Evolutionary conservation across 2,113 vertebrate species (phyloP).

Genomic region (Rhinolophus sinicus): DNA sequence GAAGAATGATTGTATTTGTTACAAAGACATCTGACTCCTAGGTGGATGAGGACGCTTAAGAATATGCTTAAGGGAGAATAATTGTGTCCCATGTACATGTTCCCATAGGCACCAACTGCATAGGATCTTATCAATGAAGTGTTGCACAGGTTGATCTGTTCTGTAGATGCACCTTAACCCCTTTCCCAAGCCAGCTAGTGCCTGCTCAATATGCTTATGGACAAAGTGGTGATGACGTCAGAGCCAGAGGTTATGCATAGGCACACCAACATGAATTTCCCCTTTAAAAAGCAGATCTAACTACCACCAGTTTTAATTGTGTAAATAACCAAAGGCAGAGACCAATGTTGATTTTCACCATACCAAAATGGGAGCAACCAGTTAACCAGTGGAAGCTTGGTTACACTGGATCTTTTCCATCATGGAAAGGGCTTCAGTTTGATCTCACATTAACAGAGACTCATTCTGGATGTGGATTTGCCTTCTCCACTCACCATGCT

Average conservation of each 20-base stretch:
- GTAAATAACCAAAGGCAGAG: background rate
- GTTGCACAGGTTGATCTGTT: background rate
- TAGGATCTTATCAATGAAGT: background rate
- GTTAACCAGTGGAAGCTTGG: background rate
- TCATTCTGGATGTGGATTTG: background rate
- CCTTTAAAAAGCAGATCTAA: background rate
- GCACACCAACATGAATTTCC: background rate
- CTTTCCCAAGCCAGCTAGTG: background rate
- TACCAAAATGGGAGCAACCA: background rate
- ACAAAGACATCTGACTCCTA: background rate
- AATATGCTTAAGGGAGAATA: background rate
- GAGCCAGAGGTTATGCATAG: background rate
- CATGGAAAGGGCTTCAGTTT: background rate
- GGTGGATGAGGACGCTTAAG: background rate
- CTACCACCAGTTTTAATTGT: background rate
- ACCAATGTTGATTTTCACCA: background rate
- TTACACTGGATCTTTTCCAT: background rate
- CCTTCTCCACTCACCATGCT: background rate
- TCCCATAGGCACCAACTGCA: background rate
- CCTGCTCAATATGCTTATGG: background rate
- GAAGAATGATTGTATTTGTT: background rate
- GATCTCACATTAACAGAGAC: background rate
- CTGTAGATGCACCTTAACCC: background rate
- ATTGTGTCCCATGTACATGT: background rate
- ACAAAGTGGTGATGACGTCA: background rate